Evolutionary conservation across 2,888 invertebrate species (phyloP), one percentile per base, ranked within the genome.

Genomic region (Balanococcus diminutus): DNA sequence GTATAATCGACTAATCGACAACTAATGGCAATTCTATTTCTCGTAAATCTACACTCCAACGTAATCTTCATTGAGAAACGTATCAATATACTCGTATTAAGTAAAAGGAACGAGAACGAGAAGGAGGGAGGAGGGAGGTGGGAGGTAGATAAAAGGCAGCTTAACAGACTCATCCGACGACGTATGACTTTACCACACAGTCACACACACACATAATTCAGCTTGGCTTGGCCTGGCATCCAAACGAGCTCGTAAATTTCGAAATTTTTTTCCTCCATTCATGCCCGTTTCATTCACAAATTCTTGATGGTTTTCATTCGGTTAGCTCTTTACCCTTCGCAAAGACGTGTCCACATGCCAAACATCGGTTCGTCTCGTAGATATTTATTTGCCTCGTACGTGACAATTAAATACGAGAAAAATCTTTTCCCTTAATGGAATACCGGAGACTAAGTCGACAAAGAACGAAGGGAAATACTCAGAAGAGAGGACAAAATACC

Each of bases 191-290:
- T 19, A 19, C 51, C 51, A 51, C 51, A 51, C 51, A 51, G n/a
- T n/a, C 42, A 42, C 42, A 42, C 42, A 42, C 42, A 11, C 36
- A 36, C 51, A 51, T 51, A n/a, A n/a, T n/a, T n/a, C n/a, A n/a
- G n/a, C n/a, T n/a, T n/a, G n/a, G n/a, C 19, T 51, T 19, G 51
- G 51, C 28, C 28, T 28, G 61, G 61, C 61, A 67, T 67, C 25
- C 61, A 28, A 67, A 67, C 28, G 22, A 67, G 61, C 25, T 67
- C 61, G 61, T 67, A 67, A 67, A 67, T 67, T 67, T 67, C 28
- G 61, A 28, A 25, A 67, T n/a, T 25, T 25, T 67, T 67, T 67
- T 67, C n/a, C 5, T 36, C 51, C 19, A 25, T 28, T 28, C 61
- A 67, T 67, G 19, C 51, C 28, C 11, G 28, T 28, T 67, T 67